A percentile compares a stretch with the other conserved stretches of the same genome.
phyloP scores from a whole-genome alignment of 2,797 vertebrate species.

The Diplodus puntazzo region DNA sequence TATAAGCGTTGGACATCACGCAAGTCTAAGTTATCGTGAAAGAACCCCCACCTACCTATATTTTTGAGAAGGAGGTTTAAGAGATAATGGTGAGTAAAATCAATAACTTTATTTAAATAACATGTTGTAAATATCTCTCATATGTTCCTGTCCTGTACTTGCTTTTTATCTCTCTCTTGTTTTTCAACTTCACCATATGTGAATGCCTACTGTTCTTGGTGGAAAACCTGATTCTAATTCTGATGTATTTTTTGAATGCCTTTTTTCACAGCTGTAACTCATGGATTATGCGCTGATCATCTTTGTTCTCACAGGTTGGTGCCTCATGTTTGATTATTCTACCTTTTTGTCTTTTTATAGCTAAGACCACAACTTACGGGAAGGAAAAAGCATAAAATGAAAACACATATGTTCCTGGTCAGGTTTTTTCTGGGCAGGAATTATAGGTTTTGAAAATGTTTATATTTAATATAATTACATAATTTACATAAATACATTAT shows the following conservation, averaged over 20 bases:
- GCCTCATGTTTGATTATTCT: slow-evolving; percentile 3
- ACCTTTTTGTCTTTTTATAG: background rate
- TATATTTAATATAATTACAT: too few species aligned
- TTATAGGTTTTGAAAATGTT: background rate
- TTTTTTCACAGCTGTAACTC: slow-evolving; percentile 34
- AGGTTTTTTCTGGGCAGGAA: background rate
- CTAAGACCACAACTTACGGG: background rate
- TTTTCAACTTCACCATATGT: too few species aligned
- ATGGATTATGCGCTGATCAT: slow-evolving; percentile 45
- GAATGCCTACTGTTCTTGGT: too few species aligned
- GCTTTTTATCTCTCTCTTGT: too few species aligned
- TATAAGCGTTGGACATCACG: background rate
- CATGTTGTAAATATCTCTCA: too few species aligned
- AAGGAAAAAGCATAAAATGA: background rate
- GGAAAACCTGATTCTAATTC: too few species aligned
- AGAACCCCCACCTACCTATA: background rate
- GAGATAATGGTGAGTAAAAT: background rate
- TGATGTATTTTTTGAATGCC: background rate
- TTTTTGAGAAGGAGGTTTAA: background rate
- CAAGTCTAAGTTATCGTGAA: too few species aligned
- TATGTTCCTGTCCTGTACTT: too few species aligned
- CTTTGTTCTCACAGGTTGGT: slow-evolving; percentile 55
- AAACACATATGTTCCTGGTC: background rate
- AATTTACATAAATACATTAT: background rate
- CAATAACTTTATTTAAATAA: background rate